These are phyloP conservation scores for Oxytorus armatus DNA, from an alignment of 2,888 invertebrate genomes.

Conservation along the genomic window DNA sequence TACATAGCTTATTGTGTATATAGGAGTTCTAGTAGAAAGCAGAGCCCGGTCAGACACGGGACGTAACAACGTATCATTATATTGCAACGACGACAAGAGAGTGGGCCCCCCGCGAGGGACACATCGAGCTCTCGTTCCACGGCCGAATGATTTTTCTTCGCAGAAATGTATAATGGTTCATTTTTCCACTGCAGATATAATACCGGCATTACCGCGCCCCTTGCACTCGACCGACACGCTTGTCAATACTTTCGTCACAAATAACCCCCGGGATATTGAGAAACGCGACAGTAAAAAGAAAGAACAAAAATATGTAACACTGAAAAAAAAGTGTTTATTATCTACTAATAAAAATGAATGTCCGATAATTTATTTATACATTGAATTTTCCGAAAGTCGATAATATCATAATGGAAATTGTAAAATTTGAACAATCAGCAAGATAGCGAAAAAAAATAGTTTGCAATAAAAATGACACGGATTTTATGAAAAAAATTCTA, in stretches of 20 bases:
- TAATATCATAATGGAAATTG: too few species aligned
- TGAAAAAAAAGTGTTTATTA: background rate
- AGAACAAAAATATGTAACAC: background rate
- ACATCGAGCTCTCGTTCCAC: slow-evolving; percentile 40
- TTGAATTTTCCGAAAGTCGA: too few species aligned
- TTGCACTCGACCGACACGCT: slow-evolving; percentile 22
- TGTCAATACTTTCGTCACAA: slow-evolving; percentile 38
- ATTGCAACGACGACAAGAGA: slow-evolving; percentile 49
- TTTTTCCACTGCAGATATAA: slow-evolving; percentile 22
- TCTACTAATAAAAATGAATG: background rate
- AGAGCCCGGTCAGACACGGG: slow-evolving; percentile 41
- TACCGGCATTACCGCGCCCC: slow-evolving; percentile 10
- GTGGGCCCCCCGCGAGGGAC: slow-evolving; percentile 2
- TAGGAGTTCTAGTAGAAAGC: slow-evolving; percentile 61
- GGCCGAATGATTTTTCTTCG: slow-evolving; percentile 60
- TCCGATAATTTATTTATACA: too few species aligned
- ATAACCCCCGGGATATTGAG: slow-evolving; percentile 32
- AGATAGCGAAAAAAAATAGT: too few species aligned
- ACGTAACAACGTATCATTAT: slow-evolving; percentile 61
- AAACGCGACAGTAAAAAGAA: slow-evolving; percentile 4
- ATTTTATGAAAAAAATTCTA: too few species aligned
- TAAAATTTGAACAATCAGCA: too few species aligned
- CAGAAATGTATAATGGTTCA: slow-evolving; percentile 44
- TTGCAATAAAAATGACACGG: too few species aligned
- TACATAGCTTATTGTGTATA: slow-evolving; percentile 14